Conservation (phyloP, 2,797 vertebrate genomes). For the Propithecus deckenii region DNA sequence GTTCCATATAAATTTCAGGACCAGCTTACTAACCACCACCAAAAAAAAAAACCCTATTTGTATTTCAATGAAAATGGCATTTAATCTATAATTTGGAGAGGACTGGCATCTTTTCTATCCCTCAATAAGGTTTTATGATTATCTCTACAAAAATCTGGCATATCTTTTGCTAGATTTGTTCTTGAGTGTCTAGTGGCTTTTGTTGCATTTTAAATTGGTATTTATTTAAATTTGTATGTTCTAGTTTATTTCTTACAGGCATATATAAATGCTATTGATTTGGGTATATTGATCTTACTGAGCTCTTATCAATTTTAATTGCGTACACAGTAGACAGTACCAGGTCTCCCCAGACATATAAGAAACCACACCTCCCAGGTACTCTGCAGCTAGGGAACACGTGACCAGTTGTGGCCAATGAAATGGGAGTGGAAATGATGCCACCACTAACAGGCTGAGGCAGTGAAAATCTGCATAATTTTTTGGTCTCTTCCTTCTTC, state of each 20-base stretch:
- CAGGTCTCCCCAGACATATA: not conserved
- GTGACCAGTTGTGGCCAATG: not conserved
- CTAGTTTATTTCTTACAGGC: conserved; percentile 3
- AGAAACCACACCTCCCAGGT: not conserved
- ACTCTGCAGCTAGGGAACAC: not conserved
- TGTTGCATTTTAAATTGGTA: conserved; percentile 28
- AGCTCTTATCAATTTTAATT: not conserved
- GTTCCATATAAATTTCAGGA: not conserved
- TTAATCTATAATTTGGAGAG: not conserved
- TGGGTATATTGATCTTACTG: not conserved
- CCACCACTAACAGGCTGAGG: not conserved
- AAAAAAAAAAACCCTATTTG: not conserved
- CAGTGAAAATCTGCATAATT: not conserved
- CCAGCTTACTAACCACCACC: not conserved
- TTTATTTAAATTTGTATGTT: conserved; percentile 14
- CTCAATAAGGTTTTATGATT: conserved; percentile 6
- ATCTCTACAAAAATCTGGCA: not conserved
- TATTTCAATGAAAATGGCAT: not conserved
- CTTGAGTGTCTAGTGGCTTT: not conserved
- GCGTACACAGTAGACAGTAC: not conserved
- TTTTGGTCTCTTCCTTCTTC: not conserved
- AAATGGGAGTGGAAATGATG: not conserved
- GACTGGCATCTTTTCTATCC: not conserved
- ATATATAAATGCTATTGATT: not conserved
- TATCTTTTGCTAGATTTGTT: conserved; percentile 30